phyloP scores from a whole-genome alignment of 2,888 invertebrate species.

The Synanthedon andrenaeformis region DNA sequence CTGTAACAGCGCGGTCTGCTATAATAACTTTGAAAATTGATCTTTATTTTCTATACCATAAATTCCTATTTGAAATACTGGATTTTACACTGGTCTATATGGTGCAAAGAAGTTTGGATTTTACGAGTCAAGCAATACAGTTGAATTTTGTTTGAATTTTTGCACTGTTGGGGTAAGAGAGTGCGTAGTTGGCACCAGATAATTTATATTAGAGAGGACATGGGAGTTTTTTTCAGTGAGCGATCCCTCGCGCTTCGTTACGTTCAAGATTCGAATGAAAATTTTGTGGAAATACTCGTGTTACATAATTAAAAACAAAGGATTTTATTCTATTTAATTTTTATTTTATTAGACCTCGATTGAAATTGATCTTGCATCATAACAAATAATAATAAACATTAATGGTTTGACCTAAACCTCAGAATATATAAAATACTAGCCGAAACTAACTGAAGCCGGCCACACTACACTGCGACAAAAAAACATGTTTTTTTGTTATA shows the following conservation, averaged over 20 bases:
- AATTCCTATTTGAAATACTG: slow-evolving; percentile 1
- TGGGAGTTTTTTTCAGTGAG: slow-evolving; percentile 4
- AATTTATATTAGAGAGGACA: slow-evolving; percentile 34
- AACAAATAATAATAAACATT: no score
- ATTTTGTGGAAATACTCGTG: neutral
- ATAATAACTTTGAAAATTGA: slow-evolving; percentile 2
- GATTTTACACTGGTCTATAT: neutral
- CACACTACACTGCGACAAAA: no score
- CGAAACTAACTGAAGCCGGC: no score
- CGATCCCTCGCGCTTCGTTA: slow-evolving; percentile 5
- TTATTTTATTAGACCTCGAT: no score
- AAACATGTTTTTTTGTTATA: no score
- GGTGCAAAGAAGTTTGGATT: slow-evolving; percentile 1
- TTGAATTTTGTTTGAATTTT: neutral
- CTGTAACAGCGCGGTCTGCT: neutral
- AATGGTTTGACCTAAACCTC: no score
- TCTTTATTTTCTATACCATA: slow-evolving; percentile 2
- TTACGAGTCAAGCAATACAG: neutral
- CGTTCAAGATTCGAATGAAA: slow-evolving; percentile 5
- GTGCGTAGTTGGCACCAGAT: slow-evolving; percentile 37
- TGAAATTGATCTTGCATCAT: no score
- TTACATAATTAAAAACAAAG: no score
- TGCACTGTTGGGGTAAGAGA: slow-evolving; percentile 17
- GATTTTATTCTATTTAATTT: no score
- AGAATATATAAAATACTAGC: no score